Conservation (phyloP, 2,797 vertebrate genomes). For the Intellagama lesueurii region DNA sequence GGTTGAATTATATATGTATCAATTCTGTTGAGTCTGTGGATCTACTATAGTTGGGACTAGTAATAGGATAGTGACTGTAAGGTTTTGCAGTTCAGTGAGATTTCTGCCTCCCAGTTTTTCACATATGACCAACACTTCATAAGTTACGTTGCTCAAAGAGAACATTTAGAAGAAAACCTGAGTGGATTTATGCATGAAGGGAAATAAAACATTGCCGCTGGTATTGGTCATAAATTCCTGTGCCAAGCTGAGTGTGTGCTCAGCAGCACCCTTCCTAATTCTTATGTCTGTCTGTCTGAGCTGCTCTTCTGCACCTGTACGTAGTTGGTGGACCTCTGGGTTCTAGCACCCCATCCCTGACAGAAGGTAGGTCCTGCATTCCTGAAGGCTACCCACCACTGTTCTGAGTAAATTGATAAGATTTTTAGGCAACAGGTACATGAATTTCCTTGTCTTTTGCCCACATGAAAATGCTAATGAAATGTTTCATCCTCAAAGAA, state of each 20-base stretch:
- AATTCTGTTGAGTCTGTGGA: too few species aligned
- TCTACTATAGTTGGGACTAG: too few species aligned
- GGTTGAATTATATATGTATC: not conserved
- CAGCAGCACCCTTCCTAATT: not conserved
- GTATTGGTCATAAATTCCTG: not conserved
- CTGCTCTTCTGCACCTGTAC: not conserved
- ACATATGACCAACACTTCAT: not conserved
- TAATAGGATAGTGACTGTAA: not conserved
- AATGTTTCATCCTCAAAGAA: constrained; percentile 1
- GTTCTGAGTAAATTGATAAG: not conserved
- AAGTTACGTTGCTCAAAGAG: not conserved
- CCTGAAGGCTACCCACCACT: not conserved
- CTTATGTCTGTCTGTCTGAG: not conserved
- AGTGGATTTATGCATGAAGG: not conserved
- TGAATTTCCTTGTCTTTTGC: constrained; percentile 16
- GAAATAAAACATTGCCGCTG: not conserved
- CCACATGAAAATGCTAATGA: constrained; percentile 9
- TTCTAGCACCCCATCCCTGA: not conserved
- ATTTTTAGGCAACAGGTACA: not conserved
- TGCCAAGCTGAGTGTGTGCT: not conserved
- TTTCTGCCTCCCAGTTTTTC: constrained; percentile 7
- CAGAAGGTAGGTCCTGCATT: not conserved
- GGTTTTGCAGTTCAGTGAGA: not conserved
- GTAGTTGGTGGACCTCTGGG: not conserved
- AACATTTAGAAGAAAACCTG: not conserved